A percentile compares a stretch with the other conserved stretches of the same genome.
Evolutionary conservation across 2,113 vertebrate species (phyloP).

Genomic region (Macrotis lagotis): DNA sequence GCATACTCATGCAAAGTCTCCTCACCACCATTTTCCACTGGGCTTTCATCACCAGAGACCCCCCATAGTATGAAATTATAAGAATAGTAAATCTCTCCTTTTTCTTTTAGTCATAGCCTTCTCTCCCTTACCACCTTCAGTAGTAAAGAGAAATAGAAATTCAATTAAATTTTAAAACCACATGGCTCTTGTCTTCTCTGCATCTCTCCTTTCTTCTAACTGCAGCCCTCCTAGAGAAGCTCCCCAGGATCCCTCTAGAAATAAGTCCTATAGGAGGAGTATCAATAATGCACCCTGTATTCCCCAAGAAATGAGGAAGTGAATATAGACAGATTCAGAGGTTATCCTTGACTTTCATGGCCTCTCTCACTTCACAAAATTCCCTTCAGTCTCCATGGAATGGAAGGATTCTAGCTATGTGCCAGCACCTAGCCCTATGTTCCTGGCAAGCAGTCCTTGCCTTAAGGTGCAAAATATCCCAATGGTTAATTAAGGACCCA

Average conservation of each 20-base stretch:
- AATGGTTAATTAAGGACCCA: neutral
- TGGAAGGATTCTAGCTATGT: neutral
- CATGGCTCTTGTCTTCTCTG: neutral
- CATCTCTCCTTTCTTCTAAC: neutral
- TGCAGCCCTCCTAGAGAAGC: neutral
- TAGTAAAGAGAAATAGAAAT: conserved; percentile 55
- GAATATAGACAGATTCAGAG: neutral
- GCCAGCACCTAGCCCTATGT: neutral
- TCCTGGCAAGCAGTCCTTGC: neutral
- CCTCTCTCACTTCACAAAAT: neutral
- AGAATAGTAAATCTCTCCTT: conserved; percentile 65
- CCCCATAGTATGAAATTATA: neutral
- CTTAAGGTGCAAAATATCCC: neutral
- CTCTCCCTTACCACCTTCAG: conserved; percentile 38
- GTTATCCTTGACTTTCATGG: neutral
- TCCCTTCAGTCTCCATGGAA: neutral
- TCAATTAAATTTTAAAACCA: conserved; percentile 26
- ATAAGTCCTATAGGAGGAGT: neutral
- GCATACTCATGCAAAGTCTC: neutral
- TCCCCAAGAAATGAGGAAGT: neutral
- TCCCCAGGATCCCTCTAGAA: neutral
- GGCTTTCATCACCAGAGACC: neutral
- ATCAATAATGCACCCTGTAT: neutral
- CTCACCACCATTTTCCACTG: neutral
- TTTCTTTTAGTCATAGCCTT: conserved; percentile 66